Evolutionary conservation across 2,113 vertebrate species (phyloP).

Genomic region (Australoheros scitulus): DNA sequence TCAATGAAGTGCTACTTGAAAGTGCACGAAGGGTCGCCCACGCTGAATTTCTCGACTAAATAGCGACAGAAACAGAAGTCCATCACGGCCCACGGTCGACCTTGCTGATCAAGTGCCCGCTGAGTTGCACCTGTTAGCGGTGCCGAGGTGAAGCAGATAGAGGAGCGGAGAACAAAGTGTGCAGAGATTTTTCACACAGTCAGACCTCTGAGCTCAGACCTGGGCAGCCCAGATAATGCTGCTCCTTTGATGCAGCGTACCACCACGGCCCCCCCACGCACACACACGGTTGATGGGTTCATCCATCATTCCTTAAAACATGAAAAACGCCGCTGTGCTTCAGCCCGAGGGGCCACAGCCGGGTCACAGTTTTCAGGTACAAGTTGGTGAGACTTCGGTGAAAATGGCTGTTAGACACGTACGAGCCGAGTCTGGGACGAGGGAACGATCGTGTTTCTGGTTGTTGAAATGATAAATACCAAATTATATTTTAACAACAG

Average conservation of each 20-base stretch:
- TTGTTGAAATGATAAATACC: fast-evolving
- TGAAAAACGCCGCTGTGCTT: conserved; percentile 1
- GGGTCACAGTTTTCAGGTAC: conserved; percentile 30
- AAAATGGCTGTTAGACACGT: background rate
- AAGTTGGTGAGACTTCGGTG: conserved; percentile 2
- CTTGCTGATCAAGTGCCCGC: conserved; percentile 37
- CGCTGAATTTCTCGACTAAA: conserved; percentile 56
- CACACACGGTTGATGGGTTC: conserved; percentile 32
- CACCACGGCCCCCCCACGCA: background rate
- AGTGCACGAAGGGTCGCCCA: conserved; percentile 33
- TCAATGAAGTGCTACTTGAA: conserved; percentile 54
- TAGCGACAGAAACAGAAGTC: conserved; percentile 32
- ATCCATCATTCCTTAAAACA: conserved; percentile 50
- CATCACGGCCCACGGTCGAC: conserved; percentile 33
- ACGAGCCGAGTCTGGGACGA: background rate
- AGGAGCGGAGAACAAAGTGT: conserved; percentile 18
- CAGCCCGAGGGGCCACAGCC: conserved; percentile 25
- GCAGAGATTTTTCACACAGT: conserved; percentile 28
- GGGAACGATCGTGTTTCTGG: background rate
- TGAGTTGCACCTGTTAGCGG: background rate
- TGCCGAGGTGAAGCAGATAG: conserved; percentile 13
- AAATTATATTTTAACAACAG: no score
- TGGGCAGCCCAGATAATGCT: conserved; percentile 6
- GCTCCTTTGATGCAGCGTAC: conserved; percentile 41
- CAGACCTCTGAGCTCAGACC: conserved; percentile 30